Base-by-base conservation (phyloP, 2,888 invertebrate genomes). In the Microplitis deprimator region DNA sequence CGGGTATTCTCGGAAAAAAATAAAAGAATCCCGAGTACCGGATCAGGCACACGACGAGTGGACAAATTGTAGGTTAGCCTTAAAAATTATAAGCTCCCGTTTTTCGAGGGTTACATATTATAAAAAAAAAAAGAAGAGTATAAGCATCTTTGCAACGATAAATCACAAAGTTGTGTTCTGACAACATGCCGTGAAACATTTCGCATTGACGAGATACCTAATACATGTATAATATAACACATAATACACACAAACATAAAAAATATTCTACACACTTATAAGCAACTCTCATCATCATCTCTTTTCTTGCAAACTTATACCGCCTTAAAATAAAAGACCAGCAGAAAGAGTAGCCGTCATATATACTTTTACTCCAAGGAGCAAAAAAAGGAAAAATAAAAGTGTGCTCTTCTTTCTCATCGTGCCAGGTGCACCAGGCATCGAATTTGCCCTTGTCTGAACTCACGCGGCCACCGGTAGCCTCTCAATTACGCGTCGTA, bases 61-160 rank as follows among this genome's bases (percentile, higher is more conserved):
- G 86, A 88, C 88, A 89, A 89, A 89, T 89, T 89, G 89, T 85
- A 88, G 89, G 89, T 87, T 89, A 83, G 81, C 81, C 60, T 60
- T 85, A 83, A 83, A 88, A 88, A 89, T 89, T 89, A 88, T 87
- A 87, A 88, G 89, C 89, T 89, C 86, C 89, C 86, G 88, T 88
- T 87, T 83, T 85, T 83, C 74, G 68, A 64, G 84, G 84, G 85
- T 84, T 81, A 83, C 84, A 50, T 50, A 50, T 50, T 13, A 50
- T 50, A 50, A 50, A 13, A 13, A 13, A 50, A 13, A 13, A 85
- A 85, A 84, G 87, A 88, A 87, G 87, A 85, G 83, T 84, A 84
- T 83, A 86, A 86, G 84, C 84, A 87, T 76, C 82, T 20, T 75
- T 78, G 84, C 85, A 85, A 82, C 85, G 82, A 88, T 89, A 89